Evolutionary conservation across 2,113 vertebrate species (phyloP), one percentile per base, ranked within the genome.

Genomic region (Hypocryptadius cinnamomeus): DNA sequence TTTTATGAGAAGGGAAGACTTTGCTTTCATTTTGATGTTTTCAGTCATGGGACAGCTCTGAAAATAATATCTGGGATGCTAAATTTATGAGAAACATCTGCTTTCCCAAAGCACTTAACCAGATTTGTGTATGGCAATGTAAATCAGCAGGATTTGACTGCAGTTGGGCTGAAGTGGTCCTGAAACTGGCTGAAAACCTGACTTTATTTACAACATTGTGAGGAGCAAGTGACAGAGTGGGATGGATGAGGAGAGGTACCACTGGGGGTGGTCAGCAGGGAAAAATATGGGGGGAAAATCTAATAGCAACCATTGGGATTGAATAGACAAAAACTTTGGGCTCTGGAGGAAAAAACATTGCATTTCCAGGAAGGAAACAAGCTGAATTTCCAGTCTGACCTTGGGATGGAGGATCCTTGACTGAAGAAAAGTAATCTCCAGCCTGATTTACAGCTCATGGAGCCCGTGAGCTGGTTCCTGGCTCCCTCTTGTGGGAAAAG

Each of bases 401-500:
- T 20, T 8, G 37, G 35, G 35, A 57, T 28, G 54, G 25, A 40
- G 13, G 3, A 6, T 50, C 8, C 13, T 71, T 72, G 45, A 13
- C 7, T 18, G n/a, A 25, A 19, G 6, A 28, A 51, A 89, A 42
- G 0, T 2, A 5, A 5, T 13, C 39, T 35, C 33, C 33, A 60
- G 15, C 5, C 23, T 27, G 57, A 19, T 1, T 45, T 28, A 31
- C 4, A 35, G 60, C 28, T 28, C 8, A 14, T 8, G 53, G 22
- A 64, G 53, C 22, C 25, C 11, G 7, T 79, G 39, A 82, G 54
- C 74, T 50, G 7, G 90, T 37, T 59, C 45, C 31, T 50, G 82
- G 93, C 96, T 90, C 94, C 96, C 94, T 90, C 96, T 96, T 39
- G 94, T 5, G 94, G 93, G 48, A 42, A 59, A 44, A 42, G 1